These are phyloP conservation scores for Diadegma fenestrale DNA, from an alignment of 2,888 invertebrate species.

Conservation along the genomic window DNA sequence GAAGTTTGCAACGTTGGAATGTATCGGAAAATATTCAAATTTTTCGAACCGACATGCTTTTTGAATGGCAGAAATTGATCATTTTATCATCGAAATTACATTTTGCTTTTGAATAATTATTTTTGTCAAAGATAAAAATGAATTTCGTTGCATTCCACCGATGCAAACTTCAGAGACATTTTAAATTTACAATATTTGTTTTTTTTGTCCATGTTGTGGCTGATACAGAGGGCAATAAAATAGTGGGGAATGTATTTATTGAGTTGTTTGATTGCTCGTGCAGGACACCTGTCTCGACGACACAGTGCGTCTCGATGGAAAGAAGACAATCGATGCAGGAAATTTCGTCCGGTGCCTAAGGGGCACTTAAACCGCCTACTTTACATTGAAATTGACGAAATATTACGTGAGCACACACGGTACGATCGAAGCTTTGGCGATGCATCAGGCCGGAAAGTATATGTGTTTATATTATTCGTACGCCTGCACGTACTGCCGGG, in stretches of 20 bases:
- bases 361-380: neutral
- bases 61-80: no score
- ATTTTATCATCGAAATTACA: no score
- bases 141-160: no score
- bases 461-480: conserved; percentile 36
- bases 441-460: neutral
- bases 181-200: no score
- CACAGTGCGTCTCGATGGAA: neutral
- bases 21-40: no score
- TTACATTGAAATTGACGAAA: neutral
- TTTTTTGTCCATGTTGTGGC: neutral
- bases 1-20: no score
- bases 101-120: no score
- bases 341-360: neutral
- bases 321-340: neutral
- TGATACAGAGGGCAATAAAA: neutral
- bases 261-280: neutral
- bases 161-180: no score
- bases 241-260: neutral
- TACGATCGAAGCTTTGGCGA: neutral
- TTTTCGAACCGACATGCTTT: no score
- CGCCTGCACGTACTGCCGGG: conserved; percentile 61
- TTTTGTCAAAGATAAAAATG: no score
- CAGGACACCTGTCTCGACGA: neutral
- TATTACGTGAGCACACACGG: neutral